phyloP scores from a whole-genome alignment of 2,888 invertebrate genomes.

The Hyposoter dolosus region DNA sequence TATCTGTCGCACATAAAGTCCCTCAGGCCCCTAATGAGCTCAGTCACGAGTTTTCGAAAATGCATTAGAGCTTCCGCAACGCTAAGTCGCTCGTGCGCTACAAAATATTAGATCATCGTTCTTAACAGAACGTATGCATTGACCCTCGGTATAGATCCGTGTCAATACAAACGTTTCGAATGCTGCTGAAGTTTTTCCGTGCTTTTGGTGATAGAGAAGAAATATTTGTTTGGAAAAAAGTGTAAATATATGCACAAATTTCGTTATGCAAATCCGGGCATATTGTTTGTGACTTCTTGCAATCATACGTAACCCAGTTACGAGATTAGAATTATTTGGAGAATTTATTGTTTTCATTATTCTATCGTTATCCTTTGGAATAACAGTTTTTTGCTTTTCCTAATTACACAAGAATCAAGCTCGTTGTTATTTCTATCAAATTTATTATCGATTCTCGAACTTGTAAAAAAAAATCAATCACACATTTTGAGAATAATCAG shows the following conservation, averaged over 20 bases:
- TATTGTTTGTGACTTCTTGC: background rate
- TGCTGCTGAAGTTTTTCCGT: background rate
- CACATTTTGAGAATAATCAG: background rate
- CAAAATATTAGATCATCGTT: constrained; percentile 1
- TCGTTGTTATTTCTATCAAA: background rate
- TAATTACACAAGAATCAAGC: background rate
- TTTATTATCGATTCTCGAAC: background rate
- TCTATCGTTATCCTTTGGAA: background rate
- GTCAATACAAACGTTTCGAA: background rate
- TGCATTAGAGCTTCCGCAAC: constrained; percentile 50
- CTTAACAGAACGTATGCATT: constrained; percentile 16
- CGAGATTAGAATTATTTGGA: background rate
- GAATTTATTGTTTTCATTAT: background rate
- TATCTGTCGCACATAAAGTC: constrained; percentile 33
- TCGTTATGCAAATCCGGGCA: background rate
- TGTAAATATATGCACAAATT: constrained; percentile 1
- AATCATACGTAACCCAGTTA: background rate
- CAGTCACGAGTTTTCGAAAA: constrained; percentile 51
- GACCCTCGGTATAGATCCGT: background rate
- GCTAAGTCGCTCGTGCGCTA: constrained; percentile 53
- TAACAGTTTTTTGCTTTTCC: background rate
- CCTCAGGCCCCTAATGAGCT: constrained; percentile 5
- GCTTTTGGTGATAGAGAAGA: background rate
- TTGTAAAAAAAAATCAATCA: background rate
- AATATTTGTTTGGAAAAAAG: background rate